Conservation (phyloP, 2,113 vertebrate genomes). For the Piprites chloris region DNA sequence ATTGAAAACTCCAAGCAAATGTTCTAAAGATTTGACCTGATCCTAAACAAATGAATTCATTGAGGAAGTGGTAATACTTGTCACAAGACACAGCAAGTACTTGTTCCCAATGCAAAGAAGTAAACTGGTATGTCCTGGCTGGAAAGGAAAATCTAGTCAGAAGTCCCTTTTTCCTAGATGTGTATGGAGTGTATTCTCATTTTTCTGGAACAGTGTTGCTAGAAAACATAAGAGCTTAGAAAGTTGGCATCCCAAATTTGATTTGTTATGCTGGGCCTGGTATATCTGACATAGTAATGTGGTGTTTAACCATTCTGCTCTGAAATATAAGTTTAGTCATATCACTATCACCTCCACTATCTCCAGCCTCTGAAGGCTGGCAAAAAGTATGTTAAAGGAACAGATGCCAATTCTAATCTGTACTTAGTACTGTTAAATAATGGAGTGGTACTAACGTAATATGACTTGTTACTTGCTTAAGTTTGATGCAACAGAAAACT, state of each 20-base stretch:
- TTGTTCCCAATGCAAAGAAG: slow-evolving; percentile 13
- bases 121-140: background rate
- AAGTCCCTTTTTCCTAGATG: background rate
- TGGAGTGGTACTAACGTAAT: background rate
- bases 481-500: background rate
- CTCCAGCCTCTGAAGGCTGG: background rate
- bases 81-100: background rate
- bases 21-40: background rate
- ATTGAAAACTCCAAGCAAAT: background rate
- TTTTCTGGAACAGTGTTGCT: background rate
- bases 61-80: background rate
- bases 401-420: background rate
- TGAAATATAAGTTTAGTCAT: background rate
- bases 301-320: background rate
- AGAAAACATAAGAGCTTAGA: background rate
- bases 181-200: background rate
- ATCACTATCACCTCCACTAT: background rate
- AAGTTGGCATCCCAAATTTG: background rate
- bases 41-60: background rate
- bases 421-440: background rate
- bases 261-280: background rate
- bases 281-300: background rate
- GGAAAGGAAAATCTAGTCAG: background rate
- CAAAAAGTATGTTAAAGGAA: background rate
- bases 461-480: background rate